phyloP scores from a whole-genome alignment of 2,113 vertebrate species.

The Podarcis cretensis region DNA sequence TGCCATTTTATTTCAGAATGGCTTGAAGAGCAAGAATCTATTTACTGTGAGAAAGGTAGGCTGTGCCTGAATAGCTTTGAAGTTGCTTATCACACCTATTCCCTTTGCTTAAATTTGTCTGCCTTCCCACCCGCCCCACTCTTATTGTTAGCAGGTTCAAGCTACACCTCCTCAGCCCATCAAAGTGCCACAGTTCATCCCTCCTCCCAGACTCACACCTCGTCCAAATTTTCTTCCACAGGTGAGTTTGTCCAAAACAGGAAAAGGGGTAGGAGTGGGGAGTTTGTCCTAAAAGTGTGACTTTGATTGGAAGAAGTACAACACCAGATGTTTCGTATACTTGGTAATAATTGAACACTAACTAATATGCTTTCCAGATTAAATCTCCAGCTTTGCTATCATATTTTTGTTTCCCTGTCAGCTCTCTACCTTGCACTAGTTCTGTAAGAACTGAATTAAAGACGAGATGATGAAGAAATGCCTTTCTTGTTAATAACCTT shows the following conservation, averaged over 20 bases:
- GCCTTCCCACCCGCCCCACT: constrained; percentile 10
- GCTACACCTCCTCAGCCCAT: constrained; percentile 93
- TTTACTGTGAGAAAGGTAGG: background rate
- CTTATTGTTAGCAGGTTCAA: constrained; percentile 88
- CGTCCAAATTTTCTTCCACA: constrained; percentile 97
- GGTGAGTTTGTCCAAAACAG: constrained; percentile 79
- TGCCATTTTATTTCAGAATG: background rate
- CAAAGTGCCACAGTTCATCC: constrained; percentile 99
- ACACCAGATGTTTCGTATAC: background rate
- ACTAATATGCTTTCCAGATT: background rate
- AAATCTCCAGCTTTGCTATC: background rate
- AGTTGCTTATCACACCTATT: constrained; percentile 14
- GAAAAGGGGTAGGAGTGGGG: background rate
- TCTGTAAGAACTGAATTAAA: background rate
- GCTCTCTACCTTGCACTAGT: background rate
- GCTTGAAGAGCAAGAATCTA: constrained; percentile 19
- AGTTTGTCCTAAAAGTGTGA: background rate
- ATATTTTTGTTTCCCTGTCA: background rate
- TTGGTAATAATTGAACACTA: background rate
- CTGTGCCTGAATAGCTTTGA: constrained; percentile 28
- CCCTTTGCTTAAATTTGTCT: constrained; percentile 64
- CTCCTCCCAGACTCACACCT: constrained; percentile 97
- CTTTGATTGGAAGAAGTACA: constrained; percentile 2
- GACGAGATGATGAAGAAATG: background rate
- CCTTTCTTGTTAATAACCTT: background rate